Conservation (phyloP, 2,888 invertebrate species). For the Drosophila affinis region DNA sequence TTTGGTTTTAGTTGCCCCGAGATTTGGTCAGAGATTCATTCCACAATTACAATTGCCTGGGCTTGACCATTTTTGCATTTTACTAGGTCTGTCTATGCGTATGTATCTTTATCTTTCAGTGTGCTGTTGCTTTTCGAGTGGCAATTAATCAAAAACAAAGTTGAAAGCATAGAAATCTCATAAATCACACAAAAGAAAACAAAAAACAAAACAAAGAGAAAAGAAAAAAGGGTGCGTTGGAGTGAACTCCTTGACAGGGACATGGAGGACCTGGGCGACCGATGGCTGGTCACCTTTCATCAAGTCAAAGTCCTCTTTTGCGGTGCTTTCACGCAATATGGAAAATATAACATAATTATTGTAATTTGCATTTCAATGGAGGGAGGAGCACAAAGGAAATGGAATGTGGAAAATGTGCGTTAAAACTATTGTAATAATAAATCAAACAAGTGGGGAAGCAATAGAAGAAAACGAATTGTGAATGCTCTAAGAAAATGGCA, state of each 20-base stretch:
- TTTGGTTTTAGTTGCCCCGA: conserved; percentile 27
- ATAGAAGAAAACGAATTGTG: background rate
- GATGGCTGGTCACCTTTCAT: conserved; percentile 32
- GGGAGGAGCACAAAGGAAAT: background rate
- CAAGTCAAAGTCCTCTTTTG: conserved; percentile 19
- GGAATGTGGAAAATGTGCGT: conserved; percentile 60
- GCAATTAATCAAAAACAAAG: conserved; percentile 67
- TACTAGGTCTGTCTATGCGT: background rate
- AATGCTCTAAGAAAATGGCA: background rate
- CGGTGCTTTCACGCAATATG: conserved; percentile 41
- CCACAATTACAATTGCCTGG: conserved; percentile 28
- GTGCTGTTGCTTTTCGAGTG: conserved; percentile 16
- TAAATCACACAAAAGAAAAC: conserved; percentile 40
- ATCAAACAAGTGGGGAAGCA: conserved; percentile 53
- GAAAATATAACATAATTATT: conserved; percentile 63
- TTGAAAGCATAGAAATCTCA: conserved; percentile 23
- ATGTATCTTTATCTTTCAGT: background rate
- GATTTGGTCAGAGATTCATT: conserved; percentile 30
- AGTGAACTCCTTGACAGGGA: conserved; percentile 36
- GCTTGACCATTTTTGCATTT: conserved; percentile 36
- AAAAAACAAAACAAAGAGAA: background rate
- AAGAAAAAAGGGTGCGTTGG: conserved; percentile 48
- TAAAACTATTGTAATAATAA: conserved; percentile 67
- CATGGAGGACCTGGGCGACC: too few relatives aligned
- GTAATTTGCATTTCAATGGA: conserved; percentile 66